These are phyloP conservation scores for Antrozous pallidus DNA, from an alignment of 2,797 vertebrate species.

Conservation along the genomic window DNA sequence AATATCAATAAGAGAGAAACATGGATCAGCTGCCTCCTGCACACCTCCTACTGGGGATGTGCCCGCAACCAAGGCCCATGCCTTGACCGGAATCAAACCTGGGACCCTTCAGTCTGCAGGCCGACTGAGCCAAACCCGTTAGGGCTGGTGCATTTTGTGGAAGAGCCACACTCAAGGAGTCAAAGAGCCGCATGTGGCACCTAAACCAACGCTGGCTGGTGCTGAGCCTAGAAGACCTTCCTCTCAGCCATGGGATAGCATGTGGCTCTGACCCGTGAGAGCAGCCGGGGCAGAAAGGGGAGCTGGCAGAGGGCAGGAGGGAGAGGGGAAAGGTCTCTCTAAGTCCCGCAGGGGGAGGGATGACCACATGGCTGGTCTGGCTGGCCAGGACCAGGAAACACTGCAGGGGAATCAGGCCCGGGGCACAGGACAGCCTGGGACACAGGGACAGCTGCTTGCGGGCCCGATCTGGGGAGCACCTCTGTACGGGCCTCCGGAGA, in stretches of 20 bases:
- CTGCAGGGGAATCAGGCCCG: background rate
- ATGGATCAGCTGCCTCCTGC: no score
- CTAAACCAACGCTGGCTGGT: background rate
- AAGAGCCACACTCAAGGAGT: no score
- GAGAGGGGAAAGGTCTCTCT: background rate
- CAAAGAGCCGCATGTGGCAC: no score
- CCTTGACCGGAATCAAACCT: no score
- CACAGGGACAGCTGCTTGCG: no score
- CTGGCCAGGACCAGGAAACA: background rate
- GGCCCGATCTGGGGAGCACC: background rate
- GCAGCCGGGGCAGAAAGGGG: background rate
- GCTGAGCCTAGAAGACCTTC: background rate
- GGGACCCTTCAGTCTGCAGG: no score
- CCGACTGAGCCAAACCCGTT: no score
- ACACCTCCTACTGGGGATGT: no score
- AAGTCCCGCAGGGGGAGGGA: background rate
- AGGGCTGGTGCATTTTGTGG: no score
- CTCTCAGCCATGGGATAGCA: background rate
- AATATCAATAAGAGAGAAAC: no score
- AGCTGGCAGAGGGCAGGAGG: background rate
- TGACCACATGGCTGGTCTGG: background rate
- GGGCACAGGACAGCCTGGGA: background rate
- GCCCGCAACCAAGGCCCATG: no score
- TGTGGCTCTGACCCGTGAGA: background rate
- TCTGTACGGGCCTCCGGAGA: fast-evolving